Base-by-base conservation (phyloP, 2,797 vertebrate species). In the Borostomias antarcticus region DNA sequence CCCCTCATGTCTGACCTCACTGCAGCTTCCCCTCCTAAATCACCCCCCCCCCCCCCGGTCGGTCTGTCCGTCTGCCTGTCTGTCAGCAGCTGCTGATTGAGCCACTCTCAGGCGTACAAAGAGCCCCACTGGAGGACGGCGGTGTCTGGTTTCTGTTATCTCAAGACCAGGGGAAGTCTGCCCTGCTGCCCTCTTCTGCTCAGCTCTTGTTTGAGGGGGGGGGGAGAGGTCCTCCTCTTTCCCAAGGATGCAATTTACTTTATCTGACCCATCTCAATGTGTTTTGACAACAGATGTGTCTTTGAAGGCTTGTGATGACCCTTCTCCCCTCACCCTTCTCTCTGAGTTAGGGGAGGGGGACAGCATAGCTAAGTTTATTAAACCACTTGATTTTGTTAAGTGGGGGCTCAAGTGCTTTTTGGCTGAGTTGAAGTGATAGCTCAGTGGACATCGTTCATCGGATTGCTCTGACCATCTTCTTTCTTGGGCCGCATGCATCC, bases 21-120 rank as follows among this genome's bases (percentile, higher is more conserved):
- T 57, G 53, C 72, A 23, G 82, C 81, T 89, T 88, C 85, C 86
- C 86, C 84, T 82, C 73, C 80, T 86, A 86, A 89, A 88, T 89
- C 77, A 87, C 84, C 81, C 86, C 89, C 86, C 88, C 86, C 81
- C 82, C 87, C 92, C 92, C 89, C 51, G 75, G 68, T 79, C 17
- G 5, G 50, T 5, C 21, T 7, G 21, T 25, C 51, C 5, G 40
- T 15, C 23, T 10, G 26, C 17, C 25, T 28, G 17, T 60, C 58
- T 60, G 37, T 61, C 59, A 61, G 59, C 17, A n/a, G 10, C 26
- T 48, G 59, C 43, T 61, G 59, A 61, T 61, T 48, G 59, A 61
- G 26, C 26, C 59, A 17, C 40, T 61, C 59, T 61, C 59, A 61
- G 43, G 30, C 35, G 19, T 43, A 53, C 57, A 58, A 58, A 37